A percentile compares a stretch with the other conserved stretches of the same genome.
Evolutionary conservation across 2,888 invertebrate species (phyloP).

Genomic region (Diplolepis rosae): DNA sequence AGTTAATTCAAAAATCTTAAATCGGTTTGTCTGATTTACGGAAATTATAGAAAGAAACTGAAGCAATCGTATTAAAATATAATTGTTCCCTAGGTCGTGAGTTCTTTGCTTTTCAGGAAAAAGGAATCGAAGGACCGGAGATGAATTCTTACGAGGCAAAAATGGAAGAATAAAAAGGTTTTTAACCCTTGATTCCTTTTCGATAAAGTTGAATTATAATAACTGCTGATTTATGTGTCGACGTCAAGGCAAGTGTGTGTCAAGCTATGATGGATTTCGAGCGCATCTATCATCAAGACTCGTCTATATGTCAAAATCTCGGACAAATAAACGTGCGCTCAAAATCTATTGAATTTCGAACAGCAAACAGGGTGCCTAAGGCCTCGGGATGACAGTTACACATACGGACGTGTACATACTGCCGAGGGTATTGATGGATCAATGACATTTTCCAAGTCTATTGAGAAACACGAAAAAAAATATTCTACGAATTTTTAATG

Average conservation of each 20-base stretch:
- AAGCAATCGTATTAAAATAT: background rate
- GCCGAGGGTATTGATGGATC: background rate
- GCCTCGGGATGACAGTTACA: background rate
- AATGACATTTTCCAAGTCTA: no score
- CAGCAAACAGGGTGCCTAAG: conserved; percentile 17
- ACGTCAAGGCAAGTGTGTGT: background rate
- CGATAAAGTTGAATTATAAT: background rate
- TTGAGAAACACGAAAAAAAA: no score
- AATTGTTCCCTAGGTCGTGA: background rate
- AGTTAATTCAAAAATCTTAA: background rate
- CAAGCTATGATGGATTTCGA: conserved; percentile 44
- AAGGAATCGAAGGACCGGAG: background rate
- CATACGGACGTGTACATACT: background rate
- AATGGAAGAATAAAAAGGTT: background rate
- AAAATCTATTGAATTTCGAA: conserved; percentile 38
- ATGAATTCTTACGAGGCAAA: background rate
- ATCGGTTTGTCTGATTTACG: background rate
- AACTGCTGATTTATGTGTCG: conserved; percentile 15
- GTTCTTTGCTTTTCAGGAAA: background rate
- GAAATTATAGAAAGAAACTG: background rate
- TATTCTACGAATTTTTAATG: no score
- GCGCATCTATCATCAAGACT: conserved; percentile 50
- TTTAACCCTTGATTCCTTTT: background rate
- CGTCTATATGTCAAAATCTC: conserved; percentile 52
- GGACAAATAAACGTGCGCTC: conserved; percentile 37